Evolutionary conservation across 1,140 invertebrate species (phyloP), one percentile per base, ranked within the genome.

Genomic region (Maconellicoccus hirsutus): DNA sequence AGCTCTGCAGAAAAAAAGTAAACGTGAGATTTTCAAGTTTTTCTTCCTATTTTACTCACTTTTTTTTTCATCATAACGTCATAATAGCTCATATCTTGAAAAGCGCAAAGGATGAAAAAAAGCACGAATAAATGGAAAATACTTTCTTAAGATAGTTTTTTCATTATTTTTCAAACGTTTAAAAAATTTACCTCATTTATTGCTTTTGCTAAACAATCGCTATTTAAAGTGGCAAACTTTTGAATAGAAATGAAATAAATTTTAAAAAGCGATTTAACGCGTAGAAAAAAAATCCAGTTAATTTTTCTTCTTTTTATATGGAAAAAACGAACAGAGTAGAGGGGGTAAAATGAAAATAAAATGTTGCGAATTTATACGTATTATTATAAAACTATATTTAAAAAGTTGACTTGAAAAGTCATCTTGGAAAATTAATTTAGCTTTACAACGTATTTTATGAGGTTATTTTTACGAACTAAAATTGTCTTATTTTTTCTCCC

Each of bases 111-210:
- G 42, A 52, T 8, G 3, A 52, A 52, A 52, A 52, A 52, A n/a
- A n/a, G n/a, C n/a, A n/a, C n/a, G n/a, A n/a, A n/a, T n/a, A n/a
- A 52, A 8, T 16, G 42, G 6, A 52, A 52, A 52, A 52, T 52
- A 52, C 42, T 52, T 33, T 52, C 42, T 52, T 52, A 52, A 52
- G n/a, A 52, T 52, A 52, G 42, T 52, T 52, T 52, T 52, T 52
- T 52, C 42, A 52, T 52, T 52, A 52, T 52, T 52, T 52, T 52
- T 52, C 16, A 19, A 52, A 52, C 42, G 42, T 52, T 52, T 52
- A 52, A 52, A 19, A 33, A 52, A 52, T 52, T 52, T 52, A 52
- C 42, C 42, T 52, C 42, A 52, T 52, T 52, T 52, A 52, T 52
- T 52, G 42, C n/a, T 4, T 16, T 52, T 52, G 10, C 42, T 52